These are phyloP conservation scores for Zeugodacus cucurbitae DNA, from an alignment of 1,140 invertebrate genomes.

Conservation along the genomic window DNA sequence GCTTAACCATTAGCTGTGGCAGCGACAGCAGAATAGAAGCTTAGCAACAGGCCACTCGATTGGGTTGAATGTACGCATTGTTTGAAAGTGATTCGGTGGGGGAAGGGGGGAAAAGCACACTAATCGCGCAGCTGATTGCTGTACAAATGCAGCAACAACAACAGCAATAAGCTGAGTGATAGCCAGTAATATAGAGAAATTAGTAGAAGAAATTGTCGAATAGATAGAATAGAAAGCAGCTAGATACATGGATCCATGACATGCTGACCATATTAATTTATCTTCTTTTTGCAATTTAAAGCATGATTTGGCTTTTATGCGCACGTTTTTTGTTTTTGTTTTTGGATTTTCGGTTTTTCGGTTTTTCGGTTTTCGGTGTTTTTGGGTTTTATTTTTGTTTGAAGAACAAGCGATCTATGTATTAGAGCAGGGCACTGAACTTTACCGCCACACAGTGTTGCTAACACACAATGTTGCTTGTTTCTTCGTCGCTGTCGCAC, in stretches of 20 bases:
- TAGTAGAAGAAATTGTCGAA: slow-evolving; percentile 43
- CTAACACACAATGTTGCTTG: not conserved
- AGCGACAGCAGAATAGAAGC: not conserved
- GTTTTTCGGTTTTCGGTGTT: not conserved
- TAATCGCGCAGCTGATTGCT: not conserved
- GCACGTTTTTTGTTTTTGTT: not conserved
- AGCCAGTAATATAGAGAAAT: not conserved
- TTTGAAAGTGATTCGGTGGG: not conserved
- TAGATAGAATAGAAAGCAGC: slow-evolving; percentile 51
- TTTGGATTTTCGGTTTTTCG: not conserved
- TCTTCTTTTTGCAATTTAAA: slow-evolving; percentile 63
- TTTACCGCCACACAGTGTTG: not conserved
- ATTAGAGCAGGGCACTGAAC: slow-evolving; percentile 32
- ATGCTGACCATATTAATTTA: slow-evolving; percentile 66
- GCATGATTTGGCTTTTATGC: slow-evolving; percentile 62
- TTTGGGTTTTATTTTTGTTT: not conserved
- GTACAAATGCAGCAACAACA: not conserved
- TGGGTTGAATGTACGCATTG: slow-evolving; percentile 39
- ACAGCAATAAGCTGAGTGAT: not conserved
- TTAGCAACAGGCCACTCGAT: not conserved
- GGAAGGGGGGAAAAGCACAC: not conserved
- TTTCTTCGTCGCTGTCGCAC: not conserved
- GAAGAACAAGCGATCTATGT: not conserved
- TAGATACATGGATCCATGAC: slow-evolving; percentile 54
- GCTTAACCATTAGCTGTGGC: not conserved